Conservation (phyloP, 1,140 invertebrate genomes). For the Dreissena rostriformis region DNA sequence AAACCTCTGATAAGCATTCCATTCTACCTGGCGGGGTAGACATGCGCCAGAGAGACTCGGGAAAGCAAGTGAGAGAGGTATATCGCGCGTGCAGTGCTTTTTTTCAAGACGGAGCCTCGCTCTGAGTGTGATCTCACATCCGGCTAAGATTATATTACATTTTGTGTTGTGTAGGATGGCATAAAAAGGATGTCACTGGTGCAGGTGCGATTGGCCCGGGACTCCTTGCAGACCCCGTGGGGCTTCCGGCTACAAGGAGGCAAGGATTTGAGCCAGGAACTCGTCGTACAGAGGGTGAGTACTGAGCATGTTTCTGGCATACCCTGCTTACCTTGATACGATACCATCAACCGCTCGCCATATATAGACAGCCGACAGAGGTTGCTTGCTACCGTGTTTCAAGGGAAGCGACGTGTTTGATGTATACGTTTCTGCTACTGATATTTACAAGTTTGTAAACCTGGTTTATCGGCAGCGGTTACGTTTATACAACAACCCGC, state of each 20-base stretch:
- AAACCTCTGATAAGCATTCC: too few species aligned
- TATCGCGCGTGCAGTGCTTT: not conserved
- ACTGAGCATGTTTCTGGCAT: conserved; percentile 3
- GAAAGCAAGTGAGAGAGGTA: not conserved
- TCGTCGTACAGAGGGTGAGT: conserved; percentile 94
- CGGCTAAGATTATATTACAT: conserved; percentile 55
- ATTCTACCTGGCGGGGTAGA: not conserved
- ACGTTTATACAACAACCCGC: not conserved
- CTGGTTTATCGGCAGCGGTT: not conserved
- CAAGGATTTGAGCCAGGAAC: conserved; percentile 92
- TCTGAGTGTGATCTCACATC: conserved; percentile 34
- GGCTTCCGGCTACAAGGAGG: conserved; percentile 95
- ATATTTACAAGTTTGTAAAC: conserved; percentile 3
- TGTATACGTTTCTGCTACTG: not conserved
- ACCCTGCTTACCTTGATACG: not conserved
- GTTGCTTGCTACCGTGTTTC: not conserved
- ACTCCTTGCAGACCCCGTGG: conserved; percentile 90
- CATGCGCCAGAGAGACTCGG: not conserved
- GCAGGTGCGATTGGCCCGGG: conserved; percentile 85
- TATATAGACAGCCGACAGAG: conserved; percentile 40
- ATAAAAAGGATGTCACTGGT: conserved; percentile 56
- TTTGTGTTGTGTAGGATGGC: conserved; percentile 51
- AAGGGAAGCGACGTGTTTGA: too few species aligned
- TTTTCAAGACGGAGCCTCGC: conserved; percentile 30
- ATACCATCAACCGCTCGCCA: conserved; percentile 19